phyloP scores from a whole-genome alignment of 2,113 vertebrate species.

The Phrynocephalus versicolor region DNA sequence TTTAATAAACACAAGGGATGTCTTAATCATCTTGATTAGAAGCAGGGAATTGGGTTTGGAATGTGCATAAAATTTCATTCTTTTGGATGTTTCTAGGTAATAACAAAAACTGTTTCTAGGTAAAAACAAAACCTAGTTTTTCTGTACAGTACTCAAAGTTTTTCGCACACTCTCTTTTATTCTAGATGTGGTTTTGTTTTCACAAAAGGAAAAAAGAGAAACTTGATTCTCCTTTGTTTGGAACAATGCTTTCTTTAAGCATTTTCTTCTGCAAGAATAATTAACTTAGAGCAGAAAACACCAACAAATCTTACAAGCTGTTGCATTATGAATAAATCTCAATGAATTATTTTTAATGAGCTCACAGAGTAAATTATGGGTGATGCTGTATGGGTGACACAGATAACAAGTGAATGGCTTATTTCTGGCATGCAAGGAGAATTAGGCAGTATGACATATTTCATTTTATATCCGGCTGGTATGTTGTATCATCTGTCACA shows the following conservation, averaged over 20 bases:
- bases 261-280: constrained; percentile 10
- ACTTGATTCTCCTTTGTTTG: neutral
- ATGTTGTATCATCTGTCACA: neutral
- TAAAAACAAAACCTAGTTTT: neutral
- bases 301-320: constrained; percentile 11
- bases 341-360: constrained; percentile 18
- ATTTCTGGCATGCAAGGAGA: neutral
- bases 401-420: constrained; percentile 21
- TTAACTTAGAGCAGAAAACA: constrained; percentile 14
- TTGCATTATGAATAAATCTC: constrained; percentile 11
- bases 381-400: constrained; percentile 11
- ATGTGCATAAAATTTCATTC: constrained; percentile 26
- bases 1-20: constrained; percentile 34
- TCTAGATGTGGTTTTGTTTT: neutral
- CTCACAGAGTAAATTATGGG: neutral
- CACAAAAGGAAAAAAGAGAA: neutral
- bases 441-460: constrained; percentile 1
- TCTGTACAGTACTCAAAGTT: neutral
- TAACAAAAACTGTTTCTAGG: neutral
- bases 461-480: neutral
- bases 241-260: neutral
- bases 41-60: constrained; percentile 8
- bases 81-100: constrained; percentile 13
- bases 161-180: neutral
- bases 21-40: constrained; percentile 38